A percentile compares a stretch with the other conserved stretches of the same genome.
Evolutionary conservation across 2,113 vertebrate genomes (phyloP).

Genomic region (Camelus bactrianus): DNA sequence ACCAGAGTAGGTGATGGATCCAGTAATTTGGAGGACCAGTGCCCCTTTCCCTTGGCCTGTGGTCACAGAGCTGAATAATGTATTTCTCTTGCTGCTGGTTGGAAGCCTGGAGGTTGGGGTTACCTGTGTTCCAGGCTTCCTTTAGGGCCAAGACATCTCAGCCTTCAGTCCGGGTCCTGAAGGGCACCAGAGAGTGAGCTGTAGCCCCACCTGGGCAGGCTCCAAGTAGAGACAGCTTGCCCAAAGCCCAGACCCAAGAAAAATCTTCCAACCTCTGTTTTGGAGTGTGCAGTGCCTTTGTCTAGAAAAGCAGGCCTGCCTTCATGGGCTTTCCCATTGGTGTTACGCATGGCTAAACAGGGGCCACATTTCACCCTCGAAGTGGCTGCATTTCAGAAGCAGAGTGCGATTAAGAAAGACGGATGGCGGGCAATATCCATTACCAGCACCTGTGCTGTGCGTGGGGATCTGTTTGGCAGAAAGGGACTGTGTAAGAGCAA

Average conservation of each 20-base stretch:
- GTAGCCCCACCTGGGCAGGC: neutral
- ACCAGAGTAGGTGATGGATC: neutral
- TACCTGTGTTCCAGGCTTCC: neutral
- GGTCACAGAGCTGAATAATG: neutral
- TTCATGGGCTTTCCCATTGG: constrained; percentile 35
- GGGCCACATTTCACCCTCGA: constrained; percentile 61
- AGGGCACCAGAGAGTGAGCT: neutral
- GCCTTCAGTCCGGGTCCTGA: neutral
- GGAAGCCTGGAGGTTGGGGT: neutral
- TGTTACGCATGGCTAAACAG: constrained; percentile 50
- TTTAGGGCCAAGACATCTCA: neutral
- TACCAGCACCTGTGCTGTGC: constrained; percentile 63
- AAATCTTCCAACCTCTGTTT: neutral
- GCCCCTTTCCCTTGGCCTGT: neutral
- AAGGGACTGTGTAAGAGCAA: constrained; percentile 58
- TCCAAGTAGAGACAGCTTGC: neutral
- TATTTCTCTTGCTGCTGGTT: neutral
- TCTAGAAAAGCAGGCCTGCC: constrained; percentile 26
- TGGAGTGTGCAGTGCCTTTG: neutral
- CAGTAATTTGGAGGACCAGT: neutral
- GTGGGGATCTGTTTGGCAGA: constrained; percentile 69
- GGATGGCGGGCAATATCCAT: constrained; percentile 54
- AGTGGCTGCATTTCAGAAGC: constrained; percentile 62
- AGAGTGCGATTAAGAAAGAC: constrained; percentile 74
- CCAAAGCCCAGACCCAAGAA: neutral